A percentile compares a stretch with the other conserved stretches of the same genome.
These are phyloP conservation scores for Microctenopoma lineatum DNA, from an alignment of 2,797 vertebrate genomes.

Conservation along the genomic window DNA sequence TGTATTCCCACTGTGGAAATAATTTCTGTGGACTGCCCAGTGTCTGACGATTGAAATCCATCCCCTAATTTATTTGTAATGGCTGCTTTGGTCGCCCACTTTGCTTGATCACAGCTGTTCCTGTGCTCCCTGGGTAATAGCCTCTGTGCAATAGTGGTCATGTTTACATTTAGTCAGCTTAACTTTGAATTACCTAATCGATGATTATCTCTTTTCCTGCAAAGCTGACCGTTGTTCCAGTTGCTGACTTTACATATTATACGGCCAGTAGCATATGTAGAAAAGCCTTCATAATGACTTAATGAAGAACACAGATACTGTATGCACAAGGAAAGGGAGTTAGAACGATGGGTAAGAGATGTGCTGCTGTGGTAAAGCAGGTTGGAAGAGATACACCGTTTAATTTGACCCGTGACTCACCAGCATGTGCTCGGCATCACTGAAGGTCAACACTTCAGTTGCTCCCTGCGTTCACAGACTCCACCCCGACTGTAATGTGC, in stretches of 20 bases:
- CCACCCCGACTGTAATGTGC: neutral
- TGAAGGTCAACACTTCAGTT: slow-evolving; percentile 47
- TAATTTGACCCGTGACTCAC: slow-evolving; percentile 43
- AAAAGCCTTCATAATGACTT: slow-evolving; percentile 61
- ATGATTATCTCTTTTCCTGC: slow-evolving; percentile 71
- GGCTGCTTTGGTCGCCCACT: slow-evolving; percentile 18
- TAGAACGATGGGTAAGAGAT: slow-evolving; percentile 28
- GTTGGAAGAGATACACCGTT: slow-evolving; percentile 41
- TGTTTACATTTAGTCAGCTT: slow-evolving; percentile 55
- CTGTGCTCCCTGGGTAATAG: slow-evolving; percentile 36
- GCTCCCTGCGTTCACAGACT: slow-evolving; percentile 23
- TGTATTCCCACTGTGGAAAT: slow-evolving; percentile 63
- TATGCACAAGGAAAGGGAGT: slow-evolving; percentile 3
- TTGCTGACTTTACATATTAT: slow-evolving; percentile 55
- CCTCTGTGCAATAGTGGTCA: slow-evolving; percentile 34
- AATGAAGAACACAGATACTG: slow-evolving; percentile 36
- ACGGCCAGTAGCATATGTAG: slow-evolving; percentile 33
- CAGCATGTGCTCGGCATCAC: slow-evolving; percentile 56
- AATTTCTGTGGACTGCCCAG: slow-evolving; percentile 37
- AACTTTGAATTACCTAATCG: slow-evolving; percentile 65
- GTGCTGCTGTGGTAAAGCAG: slow-evolving; percentile 25
- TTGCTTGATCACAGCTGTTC: slow-evolving; percentile 60
- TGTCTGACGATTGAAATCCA: slow-evolving; percentile 52
- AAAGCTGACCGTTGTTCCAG: slow-evolving; percentile 68
- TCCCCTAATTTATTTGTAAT: slow-evolving; percentile 50